Percentiles rank a stretch among this genome's conserved stretches.
Conservation (phyloP, 2,888 invertebrate genomes). For the Stenotaenia linearis region DNA sequence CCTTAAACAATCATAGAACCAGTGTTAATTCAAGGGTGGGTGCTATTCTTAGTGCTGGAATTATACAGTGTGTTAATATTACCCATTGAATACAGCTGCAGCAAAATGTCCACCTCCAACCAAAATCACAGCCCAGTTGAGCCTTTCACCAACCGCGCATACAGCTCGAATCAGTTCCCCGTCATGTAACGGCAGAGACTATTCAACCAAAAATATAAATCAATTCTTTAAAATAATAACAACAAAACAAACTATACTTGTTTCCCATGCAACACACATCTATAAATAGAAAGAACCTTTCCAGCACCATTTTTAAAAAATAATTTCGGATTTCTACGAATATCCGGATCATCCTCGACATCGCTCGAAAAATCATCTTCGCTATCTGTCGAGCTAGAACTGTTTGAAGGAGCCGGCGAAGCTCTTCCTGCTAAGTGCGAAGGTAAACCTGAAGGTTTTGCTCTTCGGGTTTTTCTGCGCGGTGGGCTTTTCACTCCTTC, state of each 20-base stretch:
- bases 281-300: slow-evolving; percentile 44
- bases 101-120: slow-evolving; percentile 80
- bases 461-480: not conserved
- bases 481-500: not conserved
- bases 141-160: slow-evolving; percentile 47
- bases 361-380: slow-evolving; percentile 23
- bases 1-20: too few species aligned
- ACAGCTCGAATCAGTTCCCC: slow-evolving; percentile 46
- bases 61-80: too few species aligned
- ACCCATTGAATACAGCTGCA: slow-evolving; percentile 59
- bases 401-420: slow-evolving; percentile 32
- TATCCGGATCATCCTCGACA: not conserved
- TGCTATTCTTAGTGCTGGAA: too few species aligned
- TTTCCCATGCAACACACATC: slow-evolving; percentile 46
- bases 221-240: not conserved
- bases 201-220: slow-evolving; percentile 35
- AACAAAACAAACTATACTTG: slow-evolving; percentile 41
- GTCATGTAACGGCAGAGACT: slow-evolving; percentile 45
- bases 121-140: slow-evolving; percentile 70
- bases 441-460: slow-evolving; percentile 41
- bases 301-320: slow-evolving; percentile 43
- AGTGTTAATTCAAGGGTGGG: too few species aligned
- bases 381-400: slow-evolving; percentile 36
- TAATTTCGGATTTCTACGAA: slow-evolving; percentile 40
- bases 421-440: not conserved